Evolutionary conservation across 1,140 invertebrate species (phyloP).

Genomic region (Aphis gossypii): DNA sequence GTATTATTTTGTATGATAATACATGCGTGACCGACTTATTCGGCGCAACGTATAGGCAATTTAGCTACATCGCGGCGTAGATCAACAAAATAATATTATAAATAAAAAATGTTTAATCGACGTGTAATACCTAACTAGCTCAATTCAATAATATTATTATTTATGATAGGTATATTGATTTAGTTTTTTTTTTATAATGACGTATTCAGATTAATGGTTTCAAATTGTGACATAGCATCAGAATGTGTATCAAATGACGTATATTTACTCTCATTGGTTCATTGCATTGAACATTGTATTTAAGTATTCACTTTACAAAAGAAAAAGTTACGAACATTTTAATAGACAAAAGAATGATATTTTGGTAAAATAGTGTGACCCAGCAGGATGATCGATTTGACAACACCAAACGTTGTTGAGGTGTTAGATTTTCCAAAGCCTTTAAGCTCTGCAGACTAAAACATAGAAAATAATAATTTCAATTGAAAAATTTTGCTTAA

Average conservation of each 20-base stretch:
- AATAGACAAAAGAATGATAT: too few species aligned
- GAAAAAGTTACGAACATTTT: too few species aligned
- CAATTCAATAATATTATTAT: too few species aligned
- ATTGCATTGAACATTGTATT: too few species aligned
- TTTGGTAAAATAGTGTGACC: constrained; percentile 62
- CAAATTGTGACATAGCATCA: neutral
- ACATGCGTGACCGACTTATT: neutral
- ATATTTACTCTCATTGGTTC: neutral
- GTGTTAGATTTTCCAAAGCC: neutral
- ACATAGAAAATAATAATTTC: constrained; percentile 18
- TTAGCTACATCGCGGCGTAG: neutral
- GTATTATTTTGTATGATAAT: neutral
- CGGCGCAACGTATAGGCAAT: neutral
- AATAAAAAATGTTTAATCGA: neutral
- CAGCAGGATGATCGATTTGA: constrained; percentile 74
- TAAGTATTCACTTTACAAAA: too few species aligned
- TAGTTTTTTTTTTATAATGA: neutral
- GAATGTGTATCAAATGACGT: neutral
- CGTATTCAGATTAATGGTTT: neutral
- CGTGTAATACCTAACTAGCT: too few species aligned
- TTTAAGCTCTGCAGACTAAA: constrained; percentile 48
- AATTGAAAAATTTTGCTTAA: neutral
- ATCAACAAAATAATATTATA: neutral
- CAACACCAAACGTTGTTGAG: constrained; percentile 35
- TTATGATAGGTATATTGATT: neutral